phyloP scores from a whole-genome alignment of 1,140 invertebrate genomes.

The Drosophila erecta region DNA sequence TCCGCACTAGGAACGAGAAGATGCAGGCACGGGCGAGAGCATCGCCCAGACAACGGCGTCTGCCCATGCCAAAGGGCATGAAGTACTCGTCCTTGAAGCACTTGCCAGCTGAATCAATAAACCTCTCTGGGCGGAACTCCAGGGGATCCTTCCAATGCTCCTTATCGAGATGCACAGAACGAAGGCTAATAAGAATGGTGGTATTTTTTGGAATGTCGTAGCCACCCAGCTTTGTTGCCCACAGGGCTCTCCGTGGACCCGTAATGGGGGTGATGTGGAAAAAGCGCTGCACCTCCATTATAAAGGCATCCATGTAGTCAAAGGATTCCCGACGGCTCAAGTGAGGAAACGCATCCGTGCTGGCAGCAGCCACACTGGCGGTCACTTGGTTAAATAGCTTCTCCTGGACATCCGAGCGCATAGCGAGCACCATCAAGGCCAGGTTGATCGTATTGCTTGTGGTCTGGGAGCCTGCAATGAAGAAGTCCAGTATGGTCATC shows the following conservation, averaged over 20 bases:
- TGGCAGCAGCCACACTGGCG: slow-evolving; percentile 30
- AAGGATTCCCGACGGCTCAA: slow-evolving; percentile 85
- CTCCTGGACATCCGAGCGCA: slow-evolving; percentile 88
- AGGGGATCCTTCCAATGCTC: slow-evolving; percentile 88
- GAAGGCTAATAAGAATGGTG: slow-evolving; percentile 88
- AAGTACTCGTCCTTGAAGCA: slow-evolving; percentile 85
- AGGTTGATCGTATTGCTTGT: slow-evolving; percentile 90
- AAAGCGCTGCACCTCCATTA: slow-evolving; percentile 88
- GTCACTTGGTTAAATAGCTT: slow-evolving; percentile 89
- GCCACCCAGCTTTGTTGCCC: slow-evolving; percentile 86
- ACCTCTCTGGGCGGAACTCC: slow-evolving; percentile 90
- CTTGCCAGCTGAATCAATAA: slow-evolving; percentile 85
- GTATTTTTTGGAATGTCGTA: slow-evolving; percentile 89
- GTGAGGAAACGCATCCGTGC: slow-evolving; percentile 57
- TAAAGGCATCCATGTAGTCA: slow-evolving; percentile 88
- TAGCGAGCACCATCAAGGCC: slow-evolving; percentile 88
- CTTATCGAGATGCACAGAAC: slow-evolving; percentile 88
- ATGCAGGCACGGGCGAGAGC: slow-evolving; percentile 89
- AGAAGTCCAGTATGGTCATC: slow-evolving; percentile 89
- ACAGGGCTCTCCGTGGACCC: slow-evolving; percentile 88
- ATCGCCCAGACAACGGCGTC: slow-evolving; percentile 91
- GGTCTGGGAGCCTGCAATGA: slow-evolving; percentile 90
- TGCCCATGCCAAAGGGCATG: slow-evolving; percentile 90
- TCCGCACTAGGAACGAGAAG: slow-evolving; percentile 90
- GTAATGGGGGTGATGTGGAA: slow-evolving; percentile 88